Conservation (phyloP, 2,113 vertebrate species). For the Neodontobutis hainanensis region DNA sequence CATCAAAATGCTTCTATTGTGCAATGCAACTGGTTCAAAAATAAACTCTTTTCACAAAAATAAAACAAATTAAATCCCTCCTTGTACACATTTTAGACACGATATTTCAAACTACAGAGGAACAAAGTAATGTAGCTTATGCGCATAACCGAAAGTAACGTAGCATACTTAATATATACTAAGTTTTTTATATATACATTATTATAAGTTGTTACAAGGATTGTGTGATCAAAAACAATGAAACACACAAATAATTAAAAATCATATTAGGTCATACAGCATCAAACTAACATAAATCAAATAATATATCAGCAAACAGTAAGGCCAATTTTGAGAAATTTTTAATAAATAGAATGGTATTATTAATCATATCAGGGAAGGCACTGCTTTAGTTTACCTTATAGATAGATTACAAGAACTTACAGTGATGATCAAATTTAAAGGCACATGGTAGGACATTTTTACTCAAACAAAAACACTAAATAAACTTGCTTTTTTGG, state of each 20-base stretch:
- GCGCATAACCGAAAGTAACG: constrained; percentile 19
- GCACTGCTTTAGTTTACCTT: constrained; percentile 55
- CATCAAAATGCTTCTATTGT: constrained; percentile 53
- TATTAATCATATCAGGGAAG: constrained; percentile 51
- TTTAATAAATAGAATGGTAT: constrained; percentile 12
- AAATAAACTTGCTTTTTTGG: constrained; percentile 6
- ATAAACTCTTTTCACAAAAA: constrained; percentile 23
- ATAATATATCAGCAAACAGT: constrained; percentile 13
- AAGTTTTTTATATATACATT: constrained; percentile 42
- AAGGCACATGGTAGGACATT: constrained; percentile 54
- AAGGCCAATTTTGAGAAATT: constrained; percentile 41
- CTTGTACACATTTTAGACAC: background rate
- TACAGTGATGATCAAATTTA: constrained; percentile 11
- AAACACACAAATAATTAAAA: background rate
- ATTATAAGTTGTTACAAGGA: constrained; percentile 58
- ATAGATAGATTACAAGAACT: constrained; percentile 10
- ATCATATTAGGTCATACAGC: constrained; percentile 13
- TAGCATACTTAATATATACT: constrained; percentile 29
- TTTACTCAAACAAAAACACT: background rate
- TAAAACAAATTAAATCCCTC: background rate
- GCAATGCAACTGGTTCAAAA: constrained; percentile 48
- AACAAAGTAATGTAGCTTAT: constrained; percentile 26
- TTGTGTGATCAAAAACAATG: constrained; percentile 72
- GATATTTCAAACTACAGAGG: constrained; percentile 18
- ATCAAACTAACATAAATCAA: constrained; percentile 18